A percentile compares a stretch with the other conserved stretches of the same genome.
phyloP scores from a whole-genome alignment of 2,113 vertebrate genomes.

The Malurus melanocephalus region DNA sequence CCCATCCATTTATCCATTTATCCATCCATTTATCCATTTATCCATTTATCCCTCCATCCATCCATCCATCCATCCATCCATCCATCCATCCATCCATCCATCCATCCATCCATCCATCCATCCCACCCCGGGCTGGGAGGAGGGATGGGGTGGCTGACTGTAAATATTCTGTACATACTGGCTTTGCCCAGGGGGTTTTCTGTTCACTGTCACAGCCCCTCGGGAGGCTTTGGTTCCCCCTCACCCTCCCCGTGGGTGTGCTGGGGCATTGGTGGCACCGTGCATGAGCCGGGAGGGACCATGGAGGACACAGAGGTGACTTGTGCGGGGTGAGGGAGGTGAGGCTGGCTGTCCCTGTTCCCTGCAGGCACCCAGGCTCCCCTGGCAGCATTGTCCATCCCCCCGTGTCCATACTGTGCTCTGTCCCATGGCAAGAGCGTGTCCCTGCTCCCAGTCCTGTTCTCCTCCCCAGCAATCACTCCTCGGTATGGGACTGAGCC shows the following conservation, averaged over 20 bases:
- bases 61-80: background rate
- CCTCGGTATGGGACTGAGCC: background rate
- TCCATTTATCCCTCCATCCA: background rate
- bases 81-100: background rate
- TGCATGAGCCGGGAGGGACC: rapidly evolving
- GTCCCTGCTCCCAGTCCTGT: background rate
- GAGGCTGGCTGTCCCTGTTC: background rate
- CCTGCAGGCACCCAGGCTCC: background rate
- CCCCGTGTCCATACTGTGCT: background rate
- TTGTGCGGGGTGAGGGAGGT: background rate
- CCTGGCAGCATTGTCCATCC: background rate
- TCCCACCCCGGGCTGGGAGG: background rate
- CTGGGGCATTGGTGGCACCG: rapidly evolving
- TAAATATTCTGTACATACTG: background rate
- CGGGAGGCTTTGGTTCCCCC: background rate
- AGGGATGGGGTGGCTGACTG: background rate
- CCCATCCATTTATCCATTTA: background rate
- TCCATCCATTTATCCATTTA: background rate
- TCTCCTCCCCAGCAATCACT: rapidly evolving
- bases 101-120: background rate
- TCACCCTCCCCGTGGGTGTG: rapidly evolving
- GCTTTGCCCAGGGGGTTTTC: background rate
- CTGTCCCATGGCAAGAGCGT: rapidly evolving
- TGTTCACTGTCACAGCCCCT: background rate
- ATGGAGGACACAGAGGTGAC: rapidly evolving